Evolutionary conservation across 2,113 vertebrate genomes (phyloP).

Genomic region (Herpailurus yagouaroundi): DNA sequence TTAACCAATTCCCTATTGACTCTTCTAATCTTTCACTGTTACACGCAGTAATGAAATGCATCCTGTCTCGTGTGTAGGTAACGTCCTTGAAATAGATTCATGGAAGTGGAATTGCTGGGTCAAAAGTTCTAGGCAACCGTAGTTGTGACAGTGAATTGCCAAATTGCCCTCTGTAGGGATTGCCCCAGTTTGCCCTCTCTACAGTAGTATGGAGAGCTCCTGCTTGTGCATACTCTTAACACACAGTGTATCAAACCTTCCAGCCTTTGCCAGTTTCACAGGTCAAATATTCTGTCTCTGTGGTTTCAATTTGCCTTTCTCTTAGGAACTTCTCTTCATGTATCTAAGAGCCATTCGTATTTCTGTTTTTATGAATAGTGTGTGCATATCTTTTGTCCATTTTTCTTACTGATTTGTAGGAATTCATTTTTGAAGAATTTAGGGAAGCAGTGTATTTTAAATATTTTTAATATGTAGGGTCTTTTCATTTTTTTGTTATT

Average conservation of each 20-base stretch:
- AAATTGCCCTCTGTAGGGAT: neutral
- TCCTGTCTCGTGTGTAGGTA: neutral
- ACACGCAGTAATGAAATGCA: neutral
- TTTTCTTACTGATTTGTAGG: slow-evolving; percentile 3
- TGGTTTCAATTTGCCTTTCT: slow-evolving; percentile 21
- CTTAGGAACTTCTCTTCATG: slow-evolving; percentile 8
- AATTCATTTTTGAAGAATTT: slow-evolving; percentile 30
- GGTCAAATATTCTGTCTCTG: neutral
- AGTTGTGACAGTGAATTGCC: neutral
- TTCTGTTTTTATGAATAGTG: neutral
- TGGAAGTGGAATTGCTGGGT: slow-evolving; percentile 3
- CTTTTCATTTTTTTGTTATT: slow-evolving; percentile 15
- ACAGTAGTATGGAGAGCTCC: neutral
- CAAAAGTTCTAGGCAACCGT: neutral
- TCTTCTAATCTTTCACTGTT: slow-evolving; percentile 24
- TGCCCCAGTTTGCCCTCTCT: neutral
- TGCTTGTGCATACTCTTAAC: neutral
- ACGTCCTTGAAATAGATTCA: neutral
- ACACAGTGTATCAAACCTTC: neutral
- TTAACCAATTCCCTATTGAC: neutral
- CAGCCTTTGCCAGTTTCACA: neutral
- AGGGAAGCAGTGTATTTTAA: neutral
- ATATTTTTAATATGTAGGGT: neutral
- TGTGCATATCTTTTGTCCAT: neutral
- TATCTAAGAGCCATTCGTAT: neutral